These are phyloP conservation scores for Hapalemur alaotrensis DNA, from an alignment of 2,797 vertebrate genomes.

Conservation along the genomic window DNA sequence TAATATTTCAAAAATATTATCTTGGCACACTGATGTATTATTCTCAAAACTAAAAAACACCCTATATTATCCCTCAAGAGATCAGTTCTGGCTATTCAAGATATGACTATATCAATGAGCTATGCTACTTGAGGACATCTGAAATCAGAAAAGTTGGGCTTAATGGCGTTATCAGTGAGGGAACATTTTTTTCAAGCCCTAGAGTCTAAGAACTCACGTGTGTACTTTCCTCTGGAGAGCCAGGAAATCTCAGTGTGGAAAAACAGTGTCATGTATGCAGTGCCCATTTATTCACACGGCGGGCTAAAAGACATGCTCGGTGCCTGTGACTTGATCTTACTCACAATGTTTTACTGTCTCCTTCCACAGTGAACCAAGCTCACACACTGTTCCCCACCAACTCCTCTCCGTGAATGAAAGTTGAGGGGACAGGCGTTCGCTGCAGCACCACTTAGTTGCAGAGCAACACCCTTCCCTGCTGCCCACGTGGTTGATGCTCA, in stretches of 20 bases:
- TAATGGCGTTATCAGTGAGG: no score
- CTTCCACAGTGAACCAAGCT: not conserved
- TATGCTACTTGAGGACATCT: not conserved
- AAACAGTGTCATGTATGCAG: not conserved
- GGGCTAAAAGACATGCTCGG: not conserved
- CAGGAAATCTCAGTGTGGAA: not conserved
- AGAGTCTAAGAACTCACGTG: not conserved
- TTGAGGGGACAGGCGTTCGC: fast-evolving
- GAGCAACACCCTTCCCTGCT: not conserved
- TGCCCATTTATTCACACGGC: not conserved
- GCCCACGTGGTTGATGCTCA: not conserved
- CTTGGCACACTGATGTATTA: not conserved
- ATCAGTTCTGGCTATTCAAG: not conserved
- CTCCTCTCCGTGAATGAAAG: not conserved
- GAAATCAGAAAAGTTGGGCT: not conserved
- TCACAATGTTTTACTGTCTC: not conserved
- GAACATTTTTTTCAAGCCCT: not conserved
- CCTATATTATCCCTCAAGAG: not conserved
- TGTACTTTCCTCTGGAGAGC: not conserved
- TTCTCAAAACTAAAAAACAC: not conserved
- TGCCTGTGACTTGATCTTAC: not conserved
- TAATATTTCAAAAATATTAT: not conserved
- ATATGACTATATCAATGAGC: not conserved
- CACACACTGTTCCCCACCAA: not conserved
- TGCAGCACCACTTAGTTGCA: no score